Base-by-base conservation (phyloP, 2,888 invertebrate species). In the Melinaea marsaeus region DNA sequence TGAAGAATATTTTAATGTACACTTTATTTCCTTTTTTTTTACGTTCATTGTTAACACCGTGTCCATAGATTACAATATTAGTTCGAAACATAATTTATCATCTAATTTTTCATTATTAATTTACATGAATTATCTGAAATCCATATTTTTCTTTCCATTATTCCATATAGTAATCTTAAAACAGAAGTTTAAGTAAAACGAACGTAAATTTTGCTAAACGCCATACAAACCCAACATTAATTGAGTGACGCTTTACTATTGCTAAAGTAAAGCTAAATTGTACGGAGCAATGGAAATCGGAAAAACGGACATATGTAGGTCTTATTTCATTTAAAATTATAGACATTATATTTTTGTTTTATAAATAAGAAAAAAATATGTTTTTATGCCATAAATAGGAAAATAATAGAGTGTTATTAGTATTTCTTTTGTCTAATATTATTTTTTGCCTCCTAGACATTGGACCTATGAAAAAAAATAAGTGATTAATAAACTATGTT, bases 271-370 rank as follows among this genome's bases (percentile, higher is more conserved):
- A 22, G 22, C 22, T 83, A 80, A 83, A 84, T 83, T 83, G 80
- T 76, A 75, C 70, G 70, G 69, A 75, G 74, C 75, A 64, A 65
- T 69, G 69, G 68, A 61, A 71, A 68, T 61, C 70, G 59, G 67
- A 74, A 71, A 75, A 81, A 81, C 77, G 79, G 81, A 82, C 78
- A 79, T 22, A 22, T 22, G 75, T 72, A 70, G 74, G 73, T 72
- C 75, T 81, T 86, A 80, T 83, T 81, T 83, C 79, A 83, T 65
- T 74, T 72, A 67, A 75, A 80, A 83, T 81, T 80, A 81, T 77
- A 74, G 72, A 74, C 76, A 22, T 22, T 22, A 22, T 22, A 22
- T 22, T 22, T 22, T 22, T 22, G 22, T 22, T 22, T 22, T 22
- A 79, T 79, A 79, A 74, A 69, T 75, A 64, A 72, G 75, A 75